Evolutionary conservation across 92 coral and sea anemone species (phyloP).

Genomic region (Phenganax marumi): DNA sequence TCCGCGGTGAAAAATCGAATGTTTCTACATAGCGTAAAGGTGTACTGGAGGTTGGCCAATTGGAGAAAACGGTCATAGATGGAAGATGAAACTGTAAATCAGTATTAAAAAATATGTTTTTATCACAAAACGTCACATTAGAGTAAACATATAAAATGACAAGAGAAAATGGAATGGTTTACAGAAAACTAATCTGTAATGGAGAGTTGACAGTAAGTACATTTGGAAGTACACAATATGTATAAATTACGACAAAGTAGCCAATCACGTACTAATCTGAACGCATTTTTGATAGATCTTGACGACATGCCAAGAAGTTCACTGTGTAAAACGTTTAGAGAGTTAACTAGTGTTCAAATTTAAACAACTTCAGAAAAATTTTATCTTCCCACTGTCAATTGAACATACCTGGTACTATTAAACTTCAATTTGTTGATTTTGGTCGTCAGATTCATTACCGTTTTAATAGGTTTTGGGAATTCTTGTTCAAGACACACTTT

Average conservation of each 20-base stretch:
- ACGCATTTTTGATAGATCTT: conserved; percentile 60
- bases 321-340: conserved; percentile 46
- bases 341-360: neutral
- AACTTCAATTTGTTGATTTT: conserved; percentile 61
- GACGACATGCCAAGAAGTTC: conserved; percentile 88
- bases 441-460: conserved; percentile 84
- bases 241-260: neutral
- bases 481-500: conserved; percentile 63
- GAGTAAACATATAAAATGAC: no score
- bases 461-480: conserved; percentile 83
- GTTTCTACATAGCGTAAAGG: conserved; percentile 80
- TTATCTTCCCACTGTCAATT: neutral
- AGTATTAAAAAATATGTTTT: neutral
- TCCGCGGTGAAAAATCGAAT: conserved; percentile 88
- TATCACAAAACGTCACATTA: no score
- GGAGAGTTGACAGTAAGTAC: neutral
- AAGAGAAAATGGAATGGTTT: no score
- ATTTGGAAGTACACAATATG: neutral
- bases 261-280: conserved; percentile 74
- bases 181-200: no score
- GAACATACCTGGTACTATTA: conserved; percentile 73
- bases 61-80: conserved; percentile 83
- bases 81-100: conserved; percentile 76
- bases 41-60: conserved; percentile 89
- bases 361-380: neutral